Conservation (phyloP, 2,113 vertebrate species). For the Saguinus midas region DNA sequence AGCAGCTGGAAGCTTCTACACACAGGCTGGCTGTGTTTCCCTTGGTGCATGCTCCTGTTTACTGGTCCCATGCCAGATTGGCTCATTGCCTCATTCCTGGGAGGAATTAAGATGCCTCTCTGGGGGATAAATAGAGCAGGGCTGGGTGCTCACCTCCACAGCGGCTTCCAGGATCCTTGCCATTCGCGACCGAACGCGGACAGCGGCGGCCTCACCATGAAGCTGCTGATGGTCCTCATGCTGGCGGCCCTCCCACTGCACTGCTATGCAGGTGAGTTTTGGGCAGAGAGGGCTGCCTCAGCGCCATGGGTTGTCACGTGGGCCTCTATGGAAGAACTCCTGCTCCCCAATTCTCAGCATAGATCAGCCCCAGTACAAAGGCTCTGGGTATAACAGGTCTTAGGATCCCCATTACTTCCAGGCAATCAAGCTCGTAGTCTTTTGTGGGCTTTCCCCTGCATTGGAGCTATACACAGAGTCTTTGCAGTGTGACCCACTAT, state of each 20-base stretch:
- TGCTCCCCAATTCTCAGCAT: no score
- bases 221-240: not conserved
- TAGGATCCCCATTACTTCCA: no score
- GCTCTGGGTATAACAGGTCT: no score
- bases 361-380: no score
- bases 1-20: not conserved
- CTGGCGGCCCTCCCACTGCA: not conserved
- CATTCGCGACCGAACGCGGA: not conserved
- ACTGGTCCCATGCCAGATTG: not conserved
- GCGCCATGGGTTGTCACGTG: not conserved
- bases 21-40: not conserved
- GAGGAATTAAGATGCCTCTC: not conserved
- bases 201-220: constrained; percentile 26
- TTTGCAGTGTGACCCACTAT: no score
- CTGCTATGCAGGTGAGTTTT: constrained; percentile 58
- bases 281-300: not conserved
- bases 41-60: not conserved
- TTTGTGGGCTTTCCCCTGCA: no score
- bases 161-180: not conserved
- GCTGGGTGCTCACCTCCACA: not conserved
- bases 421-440: no score
- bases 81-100: not conserved
- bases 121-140: constrained; percentile 30
- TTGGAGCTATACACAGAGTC: no score
- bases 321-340: not conserved